phyloP scores from a whole-genome alignment of 2,888 invertebrate genomes.

The Callosobruchus maculatus region DNA sequence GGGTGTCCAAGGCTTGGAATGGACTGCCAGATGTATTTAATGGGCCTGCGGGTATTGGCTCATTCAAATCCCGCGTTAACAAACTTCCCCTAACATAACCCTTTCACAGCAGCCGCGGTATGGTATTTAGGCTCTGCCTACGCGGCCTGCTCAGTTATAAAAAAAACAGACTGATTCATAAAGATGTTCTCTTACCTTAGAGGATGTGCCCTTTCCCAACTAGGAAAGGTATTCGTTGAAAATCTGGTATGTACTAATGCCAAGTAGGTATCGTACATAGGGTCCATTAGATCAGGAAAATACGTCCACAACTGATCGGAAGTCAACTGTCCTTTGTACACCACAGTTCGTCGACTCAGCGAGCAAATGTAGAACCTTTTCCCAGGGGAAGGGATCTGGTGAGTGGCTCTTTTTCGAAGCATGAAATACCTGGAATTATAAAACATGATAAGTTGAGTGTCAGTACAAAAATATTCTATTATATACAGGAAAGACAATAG shows the following conservation, averaged over 20 bases:
- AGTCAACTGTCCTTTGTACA: conserved; percentile 97
- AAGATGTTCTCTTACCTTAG: conserved; percentile 62
- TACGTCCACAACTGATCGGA: conserved; percentile 88
- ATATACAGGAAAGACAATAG: no score
- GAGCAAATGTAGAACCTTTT: conserved; percentile 96
- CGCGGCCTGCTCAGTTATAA: no score
- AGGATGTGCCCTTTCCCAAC: conserved; percentile 99
- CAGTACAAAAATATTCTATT: no score
- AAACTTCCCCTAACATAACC: no score
- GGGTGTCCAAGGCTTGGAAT: no score
- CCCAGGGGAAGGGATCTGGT: conserved; percentile 79
- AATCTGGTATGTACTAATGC: conserved; percentile 97
- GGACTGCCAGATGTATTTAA: no score
- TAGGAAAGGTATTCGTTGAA: conserved; percentile 99
- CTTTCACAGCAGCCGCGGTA: no score
- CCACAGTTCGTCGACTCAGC: conserved; percentile 81
- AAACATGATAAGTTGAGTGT: neutral
- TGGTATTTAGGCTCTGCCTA: no score
- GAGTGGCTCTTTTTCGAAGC: conserved; percentile 89
- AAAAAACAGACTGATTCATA: no score
- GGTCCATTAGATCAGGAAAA: conserved; percentile 66
- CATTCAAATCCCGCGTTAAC: no score
- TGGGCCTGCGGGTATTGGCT: no score
- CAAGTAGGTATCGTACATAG: conserved; percentile 88
- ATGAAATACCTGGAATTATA: conserved; percentile 57